Conservation (phyloP, 2,888 invertebrate genomes). For the Dyspetes luteomarginatus region DNA sequence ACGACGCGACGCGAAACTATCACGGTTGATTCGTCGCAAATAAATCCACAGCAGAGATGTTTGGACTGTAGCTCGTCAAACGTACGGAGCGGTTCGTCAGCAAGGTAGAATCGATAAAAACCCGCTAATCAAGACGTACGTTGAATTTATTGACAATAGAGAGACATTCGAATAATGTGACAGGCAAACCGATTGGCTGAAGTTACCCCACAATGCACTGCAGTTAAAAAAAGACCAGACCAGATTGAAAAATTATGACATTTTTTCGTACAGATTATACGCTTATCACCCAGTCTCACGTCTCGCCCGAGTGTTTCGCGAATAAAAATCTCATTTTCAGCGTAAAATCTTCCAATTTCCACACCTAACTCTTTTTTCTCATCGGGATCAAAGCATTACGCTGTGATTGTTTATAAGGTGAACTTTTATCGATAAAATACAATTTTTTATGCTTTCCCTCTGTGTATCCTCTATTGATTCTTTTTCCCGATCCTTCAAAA, state of each 20-base stretch:
- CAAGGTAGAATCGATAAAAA: conserved; percentile 57
- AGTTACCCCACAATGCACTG: conserved; percentile 71
- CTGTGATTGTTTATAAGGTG: too few relatives aligned
- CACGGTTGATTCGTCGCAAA: conserved; percentile 7
- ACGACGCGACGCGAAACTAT: conserved; percentile 45
- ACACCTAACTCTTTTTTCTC: too few relatives aligned
- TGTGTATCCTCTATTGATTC: not conserved
- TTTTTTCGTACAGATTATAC: too few relatives aligned
- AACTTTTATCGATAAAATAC: too few relatives aligned
- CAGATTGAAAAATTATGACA: too few relatives aligned
- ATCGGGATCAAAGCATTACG: too few relatives aligned
- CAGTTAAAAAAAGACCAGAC: too few relatives aligned
- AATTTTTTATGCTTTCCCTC: too few relatives aligned
- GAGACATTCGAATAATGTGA: conserved; percentile 22
- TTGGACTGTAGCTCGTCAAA: conserved; percentile 39
- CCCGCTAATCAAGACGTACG: conserved; percentile 45
- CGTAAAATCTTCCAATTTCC: too few relatives aligned
- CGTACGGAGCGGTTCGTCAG: conserved; percentile 26
- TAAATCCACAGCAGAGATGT: conserved; percentile 32
- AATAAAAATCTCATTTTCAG: too few relatives aligned
- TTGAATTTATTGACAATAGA: conserved; percentile 49
- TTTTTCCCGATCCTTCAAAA: not conserved
- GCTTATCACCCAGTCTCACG: too few relatives aligned
- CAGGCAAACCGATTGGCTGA: conserved; percentile 69
- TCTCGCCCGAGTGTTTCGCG: too few relatives aligned